Percentiles rank a stretch among this genome's conserved stretches.
Conservation (phyloP, 2,888 invertebrate genomes). For the Ichneumon xanthorius region DNA sequence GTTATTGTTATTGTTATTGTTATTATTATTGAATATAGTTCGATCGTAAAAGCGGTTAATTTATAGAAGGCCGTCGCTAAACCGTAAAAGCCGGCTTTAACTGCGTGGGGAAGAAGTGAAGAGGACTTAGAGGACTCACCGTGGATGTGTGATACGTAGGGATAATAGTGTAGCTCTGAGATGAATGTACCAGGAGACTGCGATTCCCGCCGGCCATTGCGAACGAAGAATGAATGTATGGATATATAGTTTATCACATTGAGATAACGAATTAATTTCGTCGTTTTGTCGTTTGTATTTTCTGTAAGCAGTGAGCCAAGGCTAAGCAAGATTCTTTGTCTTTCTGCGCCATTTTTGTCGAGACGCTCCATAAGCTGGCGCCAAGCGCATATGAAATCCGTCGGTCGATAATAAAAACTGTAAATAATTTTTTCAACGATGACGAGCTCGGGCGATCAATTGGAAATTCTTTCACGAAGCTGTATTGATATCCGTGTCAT, state of each 20-base stretch:
- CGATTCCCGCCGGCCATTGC: neutral
- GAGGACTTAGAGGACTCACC: constrained; percentile 17
- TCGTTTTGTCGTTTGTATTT: constrained; percentile 33
- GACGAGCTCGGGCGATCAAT: no score
- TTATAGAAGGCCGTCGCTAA: constrained; percentile 73
- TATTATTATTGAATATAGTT: constrained; percentile 77
- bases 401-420: neutral
- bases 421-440: neutral
- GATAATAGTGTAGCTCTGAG: neutral
- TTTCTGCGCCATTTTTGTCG: constrained; percentile 35
- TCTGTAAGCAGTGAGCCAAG: neutral
- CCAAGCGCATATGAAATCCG: neutral
- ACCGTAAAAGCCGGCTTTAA: constrained; percentile 69
- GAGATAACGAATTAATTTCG: constrained; percentile 67
- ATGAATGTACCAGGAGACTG: neutral
- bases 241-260: constrained; percentile 60
- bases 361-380: neutral
- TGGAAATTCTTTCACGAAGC: no score
- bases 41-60: constrained; percentile 75
- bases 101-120: constrained; percentile 34
- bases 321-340: neutral
- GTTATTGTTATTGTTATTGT: constrained; percentile 65
- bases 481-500: no score
- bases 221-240: constrained; percentile 1
- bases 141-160: constrained; percentile 13